Base-by-base conservation (phyloP, 1,140 invertebrate species). In the Leptinotarsa texana region DNA sequence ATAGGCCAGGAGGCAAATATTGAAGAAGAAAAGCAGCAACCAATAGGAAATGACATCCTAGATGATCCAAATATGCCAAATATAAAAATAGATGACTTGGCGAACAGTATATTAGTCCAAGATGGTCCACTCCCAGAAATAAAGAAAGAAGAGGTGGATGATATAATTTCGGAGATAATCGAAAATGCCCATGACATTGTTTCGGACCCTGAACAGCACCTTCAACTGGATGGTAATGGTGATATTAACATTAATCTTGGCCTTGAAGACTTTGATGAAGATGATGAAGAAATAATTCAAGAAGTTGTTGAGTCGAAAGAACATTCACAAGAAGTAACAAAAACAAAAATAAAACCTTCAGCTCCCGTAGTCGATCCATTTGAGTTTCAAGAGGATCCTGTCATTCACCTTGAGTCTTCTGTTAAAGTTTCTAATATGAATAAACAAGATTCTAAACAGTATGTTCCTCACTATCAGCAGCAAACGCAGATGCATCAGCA, bases 351-450 rank as follows among this genome's bases (percentile, higher is more conserved):
- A 77, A 83, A 78, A 13, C 77, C 75, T 11, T 8, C 63, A 62
- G 33, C 71, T 13, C 66, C 74, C 2, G 86, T 88, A 73, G 85
- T 89, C 0, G 89, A 89, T 80, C 86, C 84, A 33, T 85, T 85
- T 79, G 84, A 85, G 73, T 85, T 85, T 75, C 80, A 83, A 75
- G 84, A 85, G 75, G 84, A 85, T 62, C 82, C 83, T 1, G 80
- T 82, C 47, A 76, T 82, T 42, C 69, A 51, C 42, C 82, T 81
- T 68, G 77, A 83, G 63, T 78, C 75, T 24, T 69, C 78, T 17
- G 79, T 74, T 4, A 80, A 79, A 70, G 75, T 74, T 18, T 76
- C 74, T 33, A 74, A 74, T 68, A 67, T 63, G n/a, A 69, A 67
- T 73, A 72, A 79, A 71, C 79, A 78, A 71, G 79, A 68, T 57